These are phyloP conservation scores for Tetrapedia diversipes DNA, from an alignment of 2,888 invertebrate genomes.

Conservation along the genomic window DNA sequence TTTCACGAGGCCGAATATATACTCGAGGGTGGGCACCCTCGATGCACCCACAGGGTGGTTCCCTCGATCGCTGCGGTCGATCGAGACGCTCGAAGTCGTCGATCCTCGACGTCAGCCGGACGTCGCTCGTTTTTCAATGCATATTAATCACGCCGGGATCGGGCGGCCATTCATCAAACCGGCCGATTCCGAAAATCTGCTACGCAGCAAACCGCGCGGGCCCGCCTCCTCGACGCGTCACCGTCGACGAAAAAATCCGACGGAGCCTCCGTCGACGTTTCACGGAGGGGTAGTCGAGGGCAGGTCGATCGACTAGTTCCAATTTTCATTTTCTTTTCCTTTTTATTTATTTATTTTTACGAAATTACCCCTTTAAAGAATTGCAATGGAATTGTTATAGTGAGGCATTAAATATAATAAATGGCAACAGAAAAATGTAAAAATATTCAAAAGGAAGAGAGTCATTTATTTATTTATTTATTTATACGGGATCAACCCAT, in stretches of 20 bases:
- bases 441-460: too few species aligned
- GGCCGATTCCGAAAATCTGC: slow-evolving; percentile 73
- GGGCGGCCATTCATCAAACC: slow-evolving; percentile 75
- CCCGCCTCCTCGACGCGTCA: slow-evolving; percentile 43
- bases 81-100: slow-evolving; percentile 47
- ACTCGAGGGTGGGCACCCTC: slow-evolving; percentile 7
- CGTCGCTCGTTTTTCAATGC: slow-evolving; percentile 72
- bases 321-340: too few species aligned
- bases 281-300: neutral
- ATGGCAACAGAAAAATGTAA: too few species aligned
- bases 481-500: too few species aligned
- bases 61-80: slow-evolving; percentile 32
- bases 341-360: too few species aligned
- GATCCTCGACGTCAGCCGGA: slow-evolving; percentile 59
- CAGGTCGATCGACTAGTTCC: too few species aligned
- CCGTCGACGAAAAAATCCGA: slow-evolving; percentile 15
- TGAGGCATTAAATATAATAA: too few species aligned
- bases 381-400: too few species aligned
- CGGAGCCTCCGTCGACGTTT: neutral
- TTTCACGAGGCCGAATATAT: neutral
- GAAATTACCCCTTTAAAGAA: too few species aligned
- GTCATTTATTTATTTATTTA: too few species aligned
- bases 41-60: too few species aligned
- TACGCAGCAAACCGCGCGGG: slow-evolving; percentile 72
- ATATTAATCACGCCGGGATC: slow-evolving; percentile 74